These are phyloP conservation scores for Forbesichthys papilliferus DNA, from an alignment of 2,113 vertebrate genomes.

Conservation along the genomic window DNA sequence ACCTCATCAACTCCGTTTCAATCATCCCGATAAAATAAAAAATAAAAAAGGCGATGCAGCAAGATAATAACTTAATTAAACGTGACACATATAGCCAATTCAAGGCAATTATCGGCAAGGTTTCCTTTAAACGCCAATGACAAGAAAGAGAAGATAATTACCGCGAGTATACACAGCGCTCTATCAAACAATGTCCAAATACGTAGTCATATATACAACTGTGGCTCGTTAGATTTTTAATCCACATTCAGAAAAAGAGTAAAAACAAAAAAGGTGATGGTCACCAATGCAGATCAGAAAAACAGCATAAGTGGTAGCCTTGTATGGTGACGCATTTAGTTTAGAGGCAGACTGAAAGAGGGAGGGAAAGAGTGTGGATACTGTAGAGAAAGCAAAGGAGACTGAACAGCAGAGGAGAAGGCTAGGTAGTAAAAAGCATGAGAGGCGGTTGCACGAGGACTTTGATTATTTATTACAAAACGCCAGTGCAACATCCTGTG, in stretches of 20 bases:
- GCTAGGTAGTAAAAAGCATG: conserved; percentile 40
- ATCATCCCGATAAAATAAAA: conserved; percentile 36
- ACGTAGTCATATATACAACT: conserved; percentile 23
- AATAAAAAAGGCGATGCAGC: conserved; percentile 35
- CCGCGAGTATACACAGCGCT: conserved; percentile 5
- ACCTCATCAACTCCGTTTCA: conserved; percentile 51
- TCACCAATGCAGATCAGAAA: conserved; percentile 13
- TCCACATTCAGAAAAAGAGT: conserved; percentile 15
- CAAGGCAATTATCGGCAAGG: conserved; percentile 37
- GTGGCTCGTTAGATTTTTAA: conserved; percentile 13
- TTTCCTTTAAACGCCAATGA: conserved; percentile 28
- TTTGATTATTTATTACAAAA: conserved; percentile 73
- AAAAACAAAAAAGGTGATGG: conserved; percentile 18
- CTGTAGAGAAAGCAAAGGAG: conserved; percentile 24
- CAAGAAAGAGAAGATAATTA: conserved; percentile 47
- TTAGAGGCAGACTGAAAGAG: conserved; percentile 29
- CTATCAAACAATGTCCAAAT: conserved; percentile 31
- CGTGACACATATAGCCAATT: conserved; percentile 54
- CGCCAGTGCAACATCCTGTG: conserved; percentile 53
- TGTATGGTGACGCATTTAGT: conserved; percentile 24
- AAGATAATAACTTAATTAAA: conserved; percentile 68
- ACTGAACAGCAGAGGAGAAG: conserved; percentile 40
- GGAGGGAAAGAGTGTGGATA: conserved; percentile 12
- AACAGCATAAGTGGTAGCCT: conserved; percentile 19
- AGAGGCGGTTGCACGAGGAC: conserved; percentile 49